Percentiles rank a stretch among this genome's conserved stretches.
Conservation (phyloP, 2,797 vertebrate species). For the Sebastes baramenuke region DNA sequence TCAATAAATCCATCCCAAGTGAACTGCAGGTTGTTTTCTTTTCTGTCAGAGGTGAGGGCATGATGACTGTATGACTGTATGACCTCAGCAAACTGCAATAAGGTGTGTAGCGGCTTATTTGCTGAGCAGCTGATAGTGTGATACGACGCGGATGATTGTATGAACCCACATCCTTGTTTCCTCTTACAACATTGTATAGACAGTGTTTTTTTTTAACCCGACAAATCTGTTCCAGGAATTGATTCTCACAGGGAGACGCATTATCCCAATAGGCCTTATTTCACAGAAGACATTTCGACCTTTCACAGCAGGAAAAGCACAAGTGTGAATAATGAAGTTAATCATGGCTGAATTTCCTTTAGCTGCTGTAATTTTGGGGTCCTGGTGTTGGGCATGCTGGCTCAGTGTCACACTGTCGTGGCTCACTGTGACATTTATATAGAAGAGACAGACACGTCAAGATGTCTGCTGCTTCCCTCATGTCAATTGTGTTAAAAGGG, state of each 20-base stretch:
- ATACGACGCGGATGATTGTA: background rate
- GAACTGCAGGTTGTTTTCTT: background rate
- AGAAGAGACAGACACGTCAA: background rate
- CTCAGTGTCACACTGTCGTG: background rate
- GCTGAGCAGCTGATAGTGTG: background rate
- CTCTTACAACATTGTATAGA: background rate
- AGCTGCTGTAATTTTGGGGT: background rate
- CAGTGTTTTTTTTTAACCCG: background rate
- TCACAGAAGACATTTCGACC: conserved; percentile 4
- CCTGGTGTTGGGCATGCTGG: background rate
- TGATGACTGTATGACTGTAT: background rate
- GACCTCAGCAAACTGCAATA: background rate
- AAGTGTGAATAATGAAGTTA: background rate
- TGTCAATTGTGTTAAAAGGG: background rate
- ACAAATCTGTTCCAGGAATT: background rate
- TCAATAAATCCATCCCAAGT: conserved; percentile 3
- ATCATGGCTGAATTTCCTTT: background rate
- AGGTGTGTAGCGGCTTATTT: background rate
- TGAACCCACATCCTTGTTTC: background rate
- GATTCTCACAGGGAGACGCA: background rate
- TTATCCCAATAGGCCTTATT: background rate
- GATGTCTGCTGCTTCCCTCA: background rate
- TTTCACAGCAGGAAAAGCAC: background rate
- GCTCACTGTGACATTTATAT: background rate
- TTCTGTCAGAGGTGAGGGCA: background rate